A percentile compares a stretch with the other conserved stretches of the same genome.
Evolutionary conservation across 2,888 invertebrate species (phyloP).

Genomic region (Thereva nobilitata): DNA sequence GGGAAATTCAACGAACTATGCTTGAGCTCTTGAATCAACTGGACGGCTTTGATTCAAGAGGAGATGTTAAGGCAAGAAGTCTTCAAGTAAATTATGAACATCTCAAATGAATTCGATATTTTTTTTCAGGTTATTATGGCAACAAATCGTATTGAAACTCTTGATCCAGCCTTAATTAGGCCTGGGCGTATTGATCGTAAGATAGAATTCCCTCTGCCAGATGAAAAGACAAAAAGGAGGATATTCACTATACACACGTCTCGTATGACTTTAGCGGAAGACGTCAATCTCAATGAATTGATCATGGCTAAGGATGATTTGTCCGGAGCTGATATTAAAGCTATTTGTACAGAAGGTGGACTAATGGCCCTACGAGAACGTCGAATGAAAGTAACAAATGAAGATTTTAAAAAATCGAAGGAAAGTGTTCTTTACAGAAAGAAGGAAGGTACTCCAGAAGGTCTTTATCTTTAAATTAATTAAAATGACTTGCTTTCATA

Average conservation of each 20-base stretch:
- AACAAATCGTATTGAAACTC: constrained; percentile 96
- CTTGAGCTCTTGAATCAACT: constrained; percentile 97
- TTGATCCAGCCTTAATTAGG: constrained; percentile 97
- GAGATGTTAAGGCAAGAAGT: constrained; percentile 84
- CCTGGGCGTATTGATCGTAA: constrained; percentile 99
- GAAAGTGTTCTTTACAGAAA: constrained; percentile 98
- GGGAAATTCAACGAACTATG: constrained; percentile 99
- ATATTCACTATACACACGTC: constrained; percentile 98
- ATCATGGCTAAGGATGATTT: constrained; percentile 99
- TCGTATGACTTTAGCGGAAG: constrained; percentile 96
- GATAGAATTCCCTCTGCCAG: constrained; percentile 98
- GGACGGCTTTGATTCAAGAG: constrained; percentile 96
- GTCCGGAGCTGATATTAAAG: constrained; percentile 96
- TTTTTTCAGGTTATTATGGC: constrained; percentile 86
- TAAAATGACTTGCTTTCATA: constrained; percentile 1
- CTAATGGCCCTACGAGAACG: constrained; percentile 96
- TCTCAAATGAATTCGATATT: constrained; percentile 23
- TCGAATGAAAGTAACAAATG: constrained; percentile 99
- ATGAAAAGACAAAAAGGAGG: constrained; percentile 96
- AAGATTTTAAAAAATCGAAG: constrained; percentile 99
- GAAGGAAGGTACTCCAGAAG: constrained; percentile 99
- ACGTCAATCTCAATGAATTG: constrained; percentile 95
- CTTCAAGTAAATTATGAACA: neutral
- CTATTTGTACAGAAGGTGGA: constrained; percentile 99
- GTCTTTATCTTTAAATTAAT: constrained; percentile 84